Conservation (phyloP, 1,140 invertebrate species). For the Metopolophium dirhodum region DNA sequence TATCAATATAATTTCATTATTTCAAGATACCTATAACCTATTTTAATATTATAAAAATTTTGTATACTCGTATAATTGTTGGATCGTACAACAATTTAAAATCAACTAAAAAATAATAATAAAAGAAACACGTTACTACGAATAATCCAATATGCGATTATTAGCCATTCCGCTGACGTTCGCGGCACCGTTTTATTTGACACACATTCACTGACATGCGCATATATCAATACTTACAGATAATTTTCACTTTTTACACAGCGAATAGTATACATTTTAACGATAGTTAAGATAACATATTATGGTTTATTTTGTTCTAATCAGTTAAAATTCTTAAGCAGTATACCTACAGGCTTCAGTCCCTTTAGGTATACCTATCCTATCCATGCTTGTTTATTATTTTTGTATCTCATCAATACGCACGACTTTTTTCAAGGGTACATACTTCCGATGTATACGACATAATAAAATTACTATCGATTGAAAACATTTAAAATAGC, state of each 20-base stretch:
- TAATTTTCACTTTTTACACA: conserved; percentile 44
- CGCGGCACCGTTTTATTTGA: background rate
- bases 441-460: background rate
- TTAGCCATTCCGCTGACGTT: conserved; percentile 15
- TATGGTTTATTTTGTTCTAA: background rate
- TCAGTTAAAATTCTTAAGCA: background rate
- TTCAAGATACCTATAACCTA: too few species aligned
- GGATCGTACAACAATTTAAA: background rate
- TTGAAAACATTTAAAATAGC: background rate
- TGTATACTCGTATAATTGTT: background rate
- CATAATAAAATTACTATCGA: background rate
- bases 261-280: background rate
- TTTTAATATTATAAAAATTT: background rate
- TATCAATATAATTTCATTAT: background rate
- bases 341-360: background rate
- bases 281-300: background rate
- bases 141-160: conserved; percentile 24
- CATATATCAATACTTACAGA: background rate
- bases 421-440: background rate
- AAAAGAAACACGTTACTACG: background rate
- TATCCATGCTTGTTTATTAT: background rate
- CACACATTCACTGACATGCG: background rate
- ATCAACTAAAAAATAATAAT: background rate
- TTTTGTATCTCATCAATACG: background rate
- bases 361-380: background rate